These are phyloP conservation scores for Myotis vivesi DNA, from an alignment of 2,797 vertebrate genomes.

Conservation along the genomic window DNA sequence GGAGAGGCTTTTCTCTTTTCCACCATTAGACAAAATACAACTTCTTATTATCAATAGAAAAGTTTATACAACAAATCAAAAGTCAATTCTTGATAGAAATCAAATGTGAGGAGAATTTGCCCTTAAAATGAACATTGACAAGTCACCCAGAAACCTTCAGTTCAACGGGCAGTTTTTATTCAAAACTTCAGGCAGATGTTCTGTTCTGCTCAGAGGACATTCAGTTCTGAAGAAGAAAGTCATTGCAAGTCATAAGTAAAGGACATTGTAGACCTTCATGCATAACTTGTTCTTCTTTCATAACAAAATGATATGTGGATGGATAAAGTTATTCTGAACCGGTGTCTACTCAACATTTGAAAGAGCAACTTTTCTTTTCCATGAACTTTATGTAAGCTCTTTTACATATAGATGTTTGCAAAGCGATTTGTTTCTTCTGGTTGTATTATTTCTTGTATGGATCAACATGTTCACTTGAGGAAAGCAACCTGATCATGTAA, in stretches of 20 bases:
- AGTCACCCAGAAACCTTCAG: conserved; percentile 64
- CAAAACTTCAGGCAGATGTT: conserved; percentile 50
- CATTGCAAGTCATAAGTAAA: conserved; percentile 66
- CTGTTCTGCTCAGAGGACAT: conserved; percentile 70
- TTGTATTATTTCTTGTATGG: neutral
- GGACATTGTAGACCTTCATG: conserved; percentile 36
- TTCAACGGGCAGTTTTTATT: conserved; percentile 56
- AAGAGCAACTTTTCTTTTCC: neutral
- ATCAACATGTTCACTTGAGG: neutral
- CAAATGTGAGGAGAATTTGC: neutral
- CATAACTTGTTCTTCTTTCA: conserved; percentile 1
- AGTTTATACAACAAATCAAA: neutral
- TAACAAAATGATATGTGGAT: neutral
- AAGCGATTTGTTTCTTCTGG: neutral
- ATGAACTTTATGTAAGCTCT: neutral
- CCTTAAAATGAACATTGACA: neutral
- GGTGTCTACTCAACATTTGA: neutral
- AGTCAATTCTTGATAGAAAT: neutral
- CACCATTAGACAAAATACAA: neutral
- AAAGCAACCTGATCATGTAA: neutral
- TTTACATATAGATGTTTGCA: neutral
- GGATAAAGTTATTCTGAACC: neutral
- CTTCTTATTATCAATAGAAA: neutral
- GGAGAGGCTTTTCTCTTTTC: neutral
- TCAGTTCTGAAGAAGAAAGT: conserved; percentile 64